Conservation (phyloP, 2,113 vertebrate species). For the Charina bottae region DNA sequence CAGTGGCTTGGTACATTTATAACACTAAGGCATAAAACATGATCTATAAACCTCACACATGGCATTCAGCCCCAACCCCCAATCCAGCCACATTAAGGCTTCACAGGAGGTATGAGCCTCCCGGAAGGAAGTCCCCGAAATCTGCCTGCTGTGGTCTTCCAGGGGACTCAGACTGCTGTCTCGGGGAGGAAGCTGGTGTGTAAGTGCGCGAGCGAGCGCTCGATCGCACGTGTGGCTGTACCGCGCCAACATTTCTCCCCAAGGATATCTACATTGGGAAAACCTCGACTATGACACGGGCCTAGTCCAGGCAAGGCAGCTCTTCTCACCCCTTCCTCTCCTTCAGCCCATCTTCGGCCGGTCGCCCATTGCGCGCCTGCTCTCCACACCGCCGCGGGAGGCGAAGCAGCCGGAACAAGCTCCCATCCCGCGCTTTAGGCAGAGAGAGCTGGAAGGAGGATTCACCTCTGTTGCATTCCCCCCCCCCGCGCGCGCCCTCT, state of each 20-base stretch:
- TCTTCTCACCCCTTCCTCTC: neutral
- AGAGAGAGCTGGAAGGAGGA: neutral
- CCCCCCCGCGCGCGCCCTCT: neutral
- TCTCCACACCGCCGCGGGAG: neutral
- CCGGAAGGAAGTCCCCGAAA: neutral
- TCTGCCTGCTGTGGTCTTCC: neutral
- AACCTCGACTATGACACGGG: neutral
- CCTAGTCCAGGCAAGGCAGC: neutral
- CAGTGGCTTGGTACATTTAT: neutral
- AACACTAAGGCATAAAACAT: neutral
- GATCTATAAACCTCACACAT: neutral
- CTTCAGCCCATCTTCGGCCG: neutral
- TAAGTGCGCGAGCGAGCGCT: neutral
- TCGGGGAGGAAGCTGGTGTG: too few relatives aligned
- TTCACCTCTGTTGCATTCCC: neutral
- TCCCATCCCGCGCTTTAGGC: neutral
- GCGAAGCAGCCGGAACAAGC: neutral
- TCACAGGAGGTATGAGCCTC: neutral
- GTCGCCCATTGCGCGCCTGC: too few relatives aligned
- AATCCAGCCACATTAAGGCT: neutral
- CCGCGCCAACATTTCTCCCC: neutral
- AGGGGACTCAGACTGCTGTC: neutral
- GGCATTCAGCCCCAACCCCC: neutral
- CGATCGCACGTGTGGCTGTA: neutral
- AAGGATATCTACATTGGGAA: neutral